Conservation (phyloP, 2,797 vertebrate genomes). For the Myripristis murdjan region DNA sequence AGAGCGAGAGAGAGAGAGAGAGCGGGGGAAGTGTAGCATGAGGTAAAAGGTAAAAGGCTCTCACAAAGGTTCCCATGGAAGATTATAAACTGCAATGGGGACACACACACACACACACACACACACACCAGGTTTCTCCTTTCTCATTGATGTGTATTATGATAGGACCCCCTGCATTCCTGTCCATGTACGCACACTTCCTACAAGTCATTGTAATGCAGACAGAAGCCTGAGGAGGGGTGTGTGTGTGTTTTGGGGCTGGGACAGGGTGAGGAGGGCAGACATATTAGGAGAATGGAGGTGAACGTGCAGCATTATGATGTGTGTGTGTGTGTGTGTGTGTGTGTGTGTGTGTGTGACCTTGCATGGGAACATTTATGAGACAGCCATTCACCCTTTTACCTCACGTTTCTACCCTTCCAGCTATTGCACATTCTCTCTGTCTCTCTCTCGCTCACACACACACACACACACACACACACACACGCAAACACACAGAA, state of each 20-base stretch:
- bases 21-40: not conserved
- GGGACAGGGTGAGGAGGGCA: too few relatives aligned
- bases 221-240: conserved; percentile 6
- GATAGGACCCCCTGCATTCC: conserved; percentile 54
- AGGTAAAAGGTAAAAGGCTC: conserved; percentile 21
- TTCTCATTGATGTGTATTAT: conserved; percentile 51
- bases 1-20: not conserved
- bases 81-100: too few relatives aligned
- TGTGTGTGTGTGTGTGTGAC: conserved; percentile 19
- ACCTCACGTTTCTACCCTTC: conserved; percentile 25
- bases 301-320: conserved; percentile 25
- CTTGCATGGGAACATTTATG: conserved; percentile 37
- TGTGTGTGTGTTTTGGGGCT: conserved; percentile 38
- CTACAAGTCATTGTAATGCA: conserved; percentile 47
- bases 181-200: conserved; percentile 62
- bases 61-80: conserved; percentile 12
- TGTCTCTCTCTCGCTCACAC: too few relatives aligned
- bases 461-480: not conserved
- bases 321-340: not conserved
- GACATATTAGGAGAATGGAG: conserved; percentile 6
- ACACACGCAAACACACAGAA: too few relatives aligned
- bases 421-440: conserved; percentile 8
- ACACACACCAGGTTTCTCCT: conserved; percentile 21
- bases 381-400: not conserved
- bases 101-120: conserved; percentile 21